phyloP scores from a whole-genome alignment of 2,888 invertebrate genomes.

The Hirtodrosophila trivittata region DNA sequence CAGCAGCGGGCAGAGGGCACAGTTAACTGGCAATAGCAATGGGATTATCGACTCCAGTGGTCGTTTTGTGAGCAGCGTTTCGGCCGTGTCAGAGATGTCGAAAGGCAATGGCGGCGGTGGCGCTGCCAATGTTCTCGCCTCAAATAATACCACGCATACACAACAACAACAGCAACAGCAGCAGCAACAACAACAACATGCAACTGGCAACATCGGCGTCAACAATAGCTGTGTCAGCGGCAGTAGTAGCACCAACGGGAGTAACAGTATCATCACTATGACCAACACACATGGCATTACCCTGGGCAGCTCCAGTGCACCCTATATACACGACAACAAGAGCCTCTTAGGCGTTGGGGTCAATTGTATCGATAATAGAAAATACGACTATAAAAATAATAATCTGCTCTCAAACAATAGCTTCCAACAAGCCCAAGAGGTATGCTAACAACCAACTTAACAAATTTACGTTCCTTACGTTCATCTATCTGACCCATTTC shows the following conservation, averaged over 20 bases:
- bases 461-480: not conserved
- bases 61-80: slow-evolving; percentile 36
- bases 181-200: no score
- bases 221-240: slow-evolving; percentile 29
- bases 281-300: slow-evolving; percentile 44
- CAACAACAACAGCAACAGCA: slow-evolving; percentile 16
- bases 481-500: not conserved
- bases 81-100: slow-evolving; percentile 42
- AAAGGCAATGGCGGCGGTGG: slow-evolving; percentile 22
- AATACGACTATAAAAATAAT: slow-evolving; percentile 76
- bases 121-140: slow-evolving; percentile 18
- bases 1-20: slow-evolving; percentile 31
- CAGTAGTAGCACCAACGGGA: slow-evolving; percentile 23
- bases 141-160: slow-evolving; percentile 16
- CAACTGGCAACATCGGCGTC: no score
- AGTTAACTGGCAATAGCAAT: slow-evolving; percentile 27
- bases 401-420: slow-evolving; percentile 71
- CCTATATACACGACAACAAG: slow-evolving; percentile 66
- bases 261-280: slow-evolving; percentile 44
- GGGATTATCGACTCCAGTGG: slow-evolving; percentile 45
- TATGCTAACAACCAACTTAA: slow-evolving; percentile 38
- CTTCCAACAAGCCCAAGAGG: slow-evolving; percentile 75
- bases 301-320: slow-evolving; percentile 45
- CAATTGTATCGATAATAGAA: slow-evolving; percentile 72
- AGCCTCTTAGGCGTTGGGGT: slow-evolving; percentile 44